Base-by-base conservation (phyloP, 1,140 invertebrate species). In the Fopius arisanus region DNA sequence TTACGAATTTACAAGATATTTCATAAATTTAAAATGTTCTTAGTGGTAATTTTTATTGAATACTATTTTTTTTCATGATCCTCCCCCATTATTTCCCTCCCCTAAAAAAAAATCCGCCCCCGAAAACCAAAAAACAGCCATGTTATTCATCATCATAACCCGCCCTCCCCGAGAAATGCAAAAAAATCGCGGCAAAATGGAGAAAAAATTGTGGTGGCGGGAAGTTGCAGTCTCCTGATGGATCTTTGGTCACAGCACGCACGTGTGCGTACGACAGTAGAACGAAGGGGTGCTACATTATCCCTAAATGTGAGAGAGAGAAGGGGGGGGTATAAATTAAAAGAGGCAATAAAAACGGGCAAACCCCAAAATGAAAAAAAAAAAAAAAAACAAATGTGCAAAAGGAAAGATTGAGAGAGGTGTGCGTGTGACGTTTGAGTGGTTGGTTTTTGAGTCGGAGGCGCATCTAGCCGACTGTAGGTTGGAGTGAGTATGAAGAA, bases 241-340 rank as follows among this genome's bases (percentile, higher is more conserved):
- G 12, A 67, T 67, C 41, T 23, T 43, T n/a, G 16, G 62, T 68
- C 65, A 40, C 70, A 40, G 9, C 23, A 73, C 65, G 72, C 72
- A 77, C 72, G 72, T 74, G 72, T 77, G 72, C 69, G 65, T 65
- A 33, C 63, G 31, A 63, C 26, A 63, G 65, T 69, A 40, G 59
- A 21, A 31, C 23, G 72, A 19, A 59, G 31, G 62, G 71, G 70
- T 67, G 70, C 54, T 41, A 41, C 23, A 29, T 54, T 59, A 59
- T 51, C 1, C 43, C 19, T n/a, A 51, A 51, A 51, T 37, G 33
- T 37, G 19, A 12, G 43, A 16, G 19, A 19, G 43, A 16, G 7
- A n/a, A 51, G 43, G n/a, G 43, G 43, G n/a, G 43, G 43, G 43
- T 19, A 28, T 31, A 31, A 29, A 31, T 26, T 16, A 41, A 67